A percentile compares a stretch with the other conserved stretches of the same genome.
Conservation (phyloP, 2,113 vertebrate genomes). For the Andinoacara biseriatus region DNA sequence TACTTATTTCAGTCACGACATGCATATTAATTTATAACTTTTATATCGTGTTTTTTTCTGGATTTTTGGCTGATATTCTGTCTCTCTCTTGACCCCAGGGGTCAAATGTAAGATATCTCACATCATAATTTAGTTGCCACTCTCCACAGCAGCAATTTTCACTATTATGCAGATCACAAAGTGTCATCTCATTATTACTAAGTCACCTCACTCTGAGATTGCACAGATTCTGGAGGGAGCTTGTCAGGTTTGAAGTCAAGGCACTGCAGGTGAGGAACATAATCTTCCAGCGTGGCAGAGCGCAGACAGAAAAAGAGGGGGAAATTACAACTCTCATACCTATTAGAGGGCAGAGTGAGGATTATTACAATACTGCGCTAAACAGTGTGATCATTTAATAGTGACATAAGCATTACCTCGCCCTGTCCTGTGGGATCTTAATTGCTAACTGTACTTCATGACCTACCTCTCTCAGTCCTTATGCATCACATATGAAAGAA, state of each 20-base stretch:
- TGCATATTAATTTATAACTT: too few species aligned
- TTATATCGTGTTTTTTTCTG: too few species aligned
- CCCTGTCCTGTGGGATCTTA: not conserved
- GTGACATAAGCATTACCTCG: constrained; percentile 2
- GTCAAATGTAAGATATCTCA: not conserved
- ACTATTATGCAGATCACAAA: not conserved
- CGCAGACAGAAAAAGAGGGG: constrained; percentile 28
- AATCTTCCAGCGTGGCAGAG: not conserved
- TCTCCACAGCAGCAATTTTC: not conserved
- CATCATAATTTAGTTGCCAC: not conserved
- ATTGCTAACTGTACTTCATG: not conserved
- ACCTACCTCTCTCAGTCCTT: not conserved
- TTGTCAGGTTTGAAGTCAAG: constrained; percentile 11
- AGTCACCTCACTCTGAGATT: not conserved
- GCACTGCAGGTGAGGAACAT: constrained; percentile 17
- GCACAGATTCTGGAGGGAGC: not conserved
- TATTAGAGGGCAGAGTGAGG: constrained; percentile 36
- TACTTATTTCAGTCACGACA: too few species aligned
- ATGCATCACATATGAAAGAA: not conserved
- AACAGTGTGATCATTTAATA: constrained; percentile 46
- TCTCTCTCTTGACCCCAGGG: too few species aligned
- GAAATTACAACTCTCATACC: constrained; percentile 39
- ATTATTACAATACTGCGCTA: constrained; percentile 51
- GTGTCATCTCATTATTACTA: not conserved
- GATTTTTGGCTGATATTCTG: too few species aligned